Evolutionary conservation across 2,888 invertebrate species (phyloP).

Genomic region (Lumbricus terrestris): DNA sequence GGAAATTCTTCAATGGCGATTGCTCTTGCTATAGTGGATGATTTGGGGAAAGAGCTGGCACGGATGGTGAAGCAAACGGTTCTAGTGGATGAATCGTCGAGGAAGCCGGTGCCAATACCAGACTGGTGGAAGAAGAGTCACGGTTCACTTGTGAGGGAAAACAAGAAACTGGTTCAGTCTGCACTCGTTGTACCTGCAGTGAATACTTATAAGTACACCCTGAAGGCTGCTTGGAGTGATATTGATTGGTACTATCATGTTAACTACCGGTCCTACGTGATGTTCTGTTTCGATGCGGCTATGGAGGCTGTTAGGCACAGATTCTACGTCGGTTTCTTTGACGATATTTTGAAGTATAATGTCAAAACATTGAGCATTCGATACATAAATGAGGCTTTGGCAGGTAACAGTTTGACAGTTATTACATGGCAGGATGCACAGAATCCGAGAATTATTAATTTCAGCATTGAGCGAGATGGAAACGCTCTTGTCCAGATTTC

Average conservation of each 20-base stretch:
- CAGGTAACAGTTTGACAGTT: slow-evolving; percentile 45
- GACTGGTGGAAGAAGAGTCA: slow-evolving; percentile 52
- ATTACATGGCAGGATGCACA: slow-evolving; percentile 44
- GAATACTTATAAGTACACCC: slow-evolving; percentile 24
- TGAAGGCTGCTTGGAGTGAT: slow-evolving; percentile 39
- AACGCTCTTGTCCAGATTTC: slow-evolving; percentile 33
- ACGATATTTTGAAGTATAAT: slow-evolving; percentile 40
- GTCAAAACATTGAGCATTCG: slow-evolving; percentile 44
- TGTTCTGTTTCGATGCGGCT: slow-evolving; percentile 39
- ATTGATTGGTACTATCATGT: slow-evolving; percentile 38
- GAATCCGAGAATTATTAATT: slow-evolving; percentile 30
- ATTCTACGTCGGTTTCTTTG: slow-evolving; percentile 35
- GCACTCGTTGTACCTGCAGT: slow-evolving; percentile 40
- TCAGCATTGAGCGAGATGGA: slow-evolving; percentile 27
- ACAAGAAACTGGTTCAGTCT: slow-evolving; percentile 40
- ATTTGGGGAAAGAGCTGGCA: slow-evolving; percentile 37
- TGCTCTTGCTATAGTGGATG: slow-evolving; percentile 25
- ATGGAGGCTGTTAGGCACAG: slow-evolving; percentile 31
- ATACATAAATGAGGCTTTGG: slow-evolving; percentile 48
- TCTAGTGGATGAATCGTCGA: slow-evolving; percentile 43
- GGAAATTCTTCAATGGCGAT: slow-evolving; percentile 34
- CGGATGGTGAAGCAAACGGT: slow-evolving; percentile 45
- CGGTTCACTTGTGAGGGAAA: slow-evolving; percentile 33
- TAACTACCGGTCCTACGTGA: slow-evolving; percentile 39
- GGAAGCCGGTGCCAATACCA: slow-evolving; percentile 46